Base-by-base conservation (phyloP, 2,888 invertebrate species). In the Rhamnusium bicolor region DNA sequence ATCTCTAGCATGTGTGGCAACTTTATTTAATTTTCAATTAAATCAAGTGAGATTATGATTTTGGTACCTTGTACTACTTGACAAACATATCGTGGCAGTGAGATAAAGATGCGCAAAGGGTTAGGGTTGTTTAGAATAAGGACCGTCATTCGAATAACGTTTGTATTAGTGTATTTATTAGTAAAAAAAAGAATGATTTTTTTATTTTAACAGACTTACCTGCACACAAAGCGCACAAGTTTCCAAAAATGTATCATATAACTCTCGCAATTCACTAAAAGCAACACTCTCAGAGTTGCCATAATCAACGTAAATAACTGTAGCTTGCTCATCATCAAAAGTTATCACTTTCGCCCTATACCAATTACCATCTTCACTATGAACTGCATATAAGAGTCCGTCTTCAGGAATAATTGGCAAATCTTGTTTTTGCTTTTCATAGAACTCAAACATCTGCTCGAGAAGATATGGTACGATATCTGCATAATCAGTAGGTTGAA, bases 281-380 rank as follows among this genome's bases (percentile, higher is more conserved):
- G 89, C 71, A 0, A 94, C 83, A 4, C 87, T 86, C 86, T 94
- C 94, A 0, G 88, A 86, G 84, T 94, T 93, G 47, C 95, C 95
- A 75, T 94, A 94, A 85, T 95, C 95, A 0, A 93, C 84, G 83
- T 91, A 94, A 2, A 90, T 90, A 0, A 93, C 90, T 21, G 86
- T 89, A 18, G 89, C 89, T 16, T 87, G 88, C 0, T 86, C 85
- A 14, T 90, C 90, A 12, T 89, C 88, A 3, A 86, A 81, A 60
- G 86, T 86, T 10, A 89, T 46, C 18, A 94, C 89, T 73, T 89
- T 90, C 2, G 91, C 93, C 56, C 94, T 90, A 83, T 94, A 94
- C 94, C 94, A 95, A 84, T 93, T 93, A 1, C 90, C 90, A 84
- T 94, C 94, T 0, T 81, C 82, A 2, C 83, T 81, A 18, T 78